A percentile compares a stretch with the other conserved stretches of the same genome.
Conservation (phyloP, 2,797 vertebrate genomes). For the Morelia viridis region DNA sequence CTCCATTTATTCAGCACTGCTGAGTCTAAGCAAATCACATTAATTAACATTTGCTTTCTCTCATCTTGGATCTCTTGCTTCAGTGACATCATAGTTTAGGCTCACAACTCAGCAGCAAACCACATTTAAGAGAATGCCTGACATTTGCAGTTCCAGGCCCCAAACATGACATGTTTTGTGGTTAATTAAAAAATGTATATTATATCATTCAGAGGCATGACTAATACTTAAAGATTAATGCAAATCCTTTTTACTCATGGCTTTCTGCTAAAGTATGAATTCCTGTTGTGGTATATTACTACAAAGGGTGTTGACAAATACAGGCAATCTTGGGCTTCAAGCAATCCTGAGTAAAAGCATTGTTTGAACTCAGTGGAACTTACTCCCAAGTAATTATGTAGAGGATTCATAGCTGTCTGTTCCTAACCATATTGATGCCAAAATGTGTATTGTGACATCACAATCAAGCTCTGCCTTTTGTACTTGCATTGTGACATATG, state of each 20-base stretch:
- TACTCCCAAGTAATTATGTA: neutral
- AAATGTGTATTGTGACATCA: neutral
- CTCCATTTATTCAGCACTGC: neutral
- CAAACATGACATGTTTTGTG: conserved; percentile 38
- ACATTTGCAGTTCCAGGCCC: conserved; percentile 7
- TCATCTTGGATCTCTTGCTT: conserved; percentile 23
- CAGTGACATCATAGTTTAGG: neutral
- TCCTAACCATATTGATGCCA: neutral
- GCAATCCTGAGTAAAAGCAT: neutral
- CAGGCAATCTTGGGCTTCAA: neutral
- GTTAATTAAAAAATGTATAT: conserved; percentile 39
- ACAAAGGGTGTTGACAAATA: conserved; percentile 6
- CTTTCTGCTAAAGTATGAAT: conserved; percentile 31
- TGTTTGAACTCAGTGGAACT: neutral
- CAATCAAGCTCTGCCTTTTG: neutral
- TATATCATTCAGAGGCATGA: conserved; percentile 23
- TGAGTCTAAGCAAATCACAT: conserved; percentile 38
- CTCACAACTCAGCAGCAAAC: neutral
- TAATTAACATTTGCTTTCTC: conserved; percentile 33
- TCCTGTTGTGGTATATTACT: conserved; percentile 26
- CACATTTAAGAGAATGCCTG: neutral
- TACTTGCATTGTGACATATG: neutral
- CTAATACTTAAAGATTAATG: conserved; percentile 34
- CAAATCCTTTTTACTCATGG: conserved; percentile 14
- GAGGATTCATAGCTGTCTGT: neutral